Base-by-base conservation (phyloP, 2,888 invertebrate species). In the Oscheius onirici region DNA sequence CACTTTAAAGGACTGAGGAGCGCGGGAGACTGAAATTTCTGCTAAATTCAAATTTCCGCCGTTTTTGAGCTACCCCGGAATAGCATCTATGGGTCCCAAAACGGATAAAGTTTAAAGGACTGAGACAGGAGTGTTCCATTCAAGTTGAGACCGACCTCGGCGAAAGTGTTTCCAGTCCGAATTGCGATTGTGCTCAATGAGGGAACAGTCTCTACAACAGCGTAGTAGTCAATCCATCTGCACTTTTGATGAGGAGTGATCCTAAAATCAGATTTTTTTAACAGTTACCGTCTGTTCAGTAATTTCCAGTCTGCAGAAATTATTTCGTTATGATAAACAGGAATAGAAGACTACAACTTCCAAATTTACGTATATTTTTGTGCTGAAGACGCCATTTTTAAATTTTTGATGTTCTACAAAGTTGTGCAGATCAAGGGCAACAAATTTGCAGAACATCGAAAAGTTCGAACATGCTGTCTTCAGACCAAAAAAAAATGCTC, bases 201-300 rank as follows among this genome's bases (percentile, higher is more conserved):
- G 11, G 78, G 76, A 24, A 78, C 15, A 3, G 73, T 52, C 41
- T 63, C 71, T 17, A 63, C 70, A n/a, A 76, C 73, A 6, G 71
- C 73, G 24, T 73, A 76, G 10, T 74, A 68, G 17, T 73, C 65
- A 5, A 79, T 74, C 57, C 76, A 71, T 51, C 69, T 63, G 54
- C 79, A 79, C 1, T 75, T 71, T 51, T 75, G 70, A 22, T 79
- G 76, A 2, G 77, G 79, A 22, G 79, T 79, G 0, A 79, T 72
- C 58, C 79, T 77, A 22, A 49, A 71, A 69, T 13, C 28, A 17
- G 3, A 3, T 22, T 57, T 44, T n/a, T 15, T 17, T 46, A 3
- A 46, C 20, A 46, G 46, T 20, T 26, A 20, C 41, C 2, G 17
- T 58, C 57, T 57, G 28, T 20, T 57, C 34, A 22, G 17, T 6